Conservation (phyloP, 2,113 vertebrate species). For the Thunnus maccoyii region DNA sequence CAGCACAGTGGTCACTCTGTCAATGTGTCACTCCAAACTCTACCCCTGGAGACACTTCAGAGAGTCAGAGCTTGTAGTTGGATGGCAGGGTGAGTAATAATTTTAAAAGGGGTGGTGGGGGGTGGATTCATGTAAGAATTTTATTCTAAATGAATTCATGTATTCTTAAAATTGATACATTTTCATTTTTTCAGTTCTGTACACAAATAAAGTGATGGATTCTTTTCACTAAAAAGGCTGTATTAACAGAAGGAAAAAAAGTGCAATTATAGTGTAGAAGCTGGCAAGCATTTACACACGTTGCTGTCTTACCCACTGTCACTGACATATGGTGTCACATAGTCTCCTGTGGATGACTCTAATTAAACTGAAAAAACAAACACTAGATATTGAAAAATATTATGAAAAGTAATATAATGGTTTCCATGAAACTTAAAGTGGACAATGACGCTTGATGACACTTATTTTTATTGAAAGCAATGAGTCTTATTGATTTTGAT, state of each 20-base stretch:
- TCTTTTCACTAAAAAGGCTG: neutral
- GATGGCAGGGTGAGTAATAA: too few relatives aligned
- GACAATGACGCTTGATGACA: too few relatives aligned
- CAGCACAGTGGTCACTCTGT: slow-evolving; percentile 4
- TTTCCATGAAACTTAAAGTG: neutral
- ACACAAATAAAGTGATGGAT: neutral
- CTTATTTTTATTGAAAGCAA: too few relatives aligned
- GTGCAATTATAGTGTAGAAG: too few relatives aligned
- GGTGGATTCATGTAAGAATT: neutral
- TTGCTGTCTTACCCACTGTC: too few relatives aligned
- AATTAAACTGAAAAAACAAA: too few relatives aligned
- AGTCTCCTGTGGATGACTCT: too few relatives aligned
- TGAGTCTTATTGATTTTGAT: neutral
- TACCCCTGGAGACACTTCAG: neutral
- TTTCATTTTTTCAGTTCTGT: neutral
- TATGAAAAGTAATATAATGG: neutral
- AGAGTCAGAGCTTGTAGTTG: neutral
- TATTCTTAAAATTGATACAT: too few relatives aligned
- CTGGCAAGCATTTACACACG: too few relatives aligned
- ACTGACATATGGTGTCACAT: too few relatives aligned
- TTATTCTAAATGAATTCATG: neutral
- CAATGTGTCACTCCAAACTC: neutral
- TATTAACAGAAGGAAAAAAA: too few relatives aligned
- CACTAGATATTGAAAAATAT: neutral
- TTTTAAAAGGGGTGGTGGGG: neutral